Evolutionary conservation across 2,797 vertebrate species (phyloP), one percentile per base, ranked within the genome.

Genomic region (Rhabdophis nuchalis): DNA sequence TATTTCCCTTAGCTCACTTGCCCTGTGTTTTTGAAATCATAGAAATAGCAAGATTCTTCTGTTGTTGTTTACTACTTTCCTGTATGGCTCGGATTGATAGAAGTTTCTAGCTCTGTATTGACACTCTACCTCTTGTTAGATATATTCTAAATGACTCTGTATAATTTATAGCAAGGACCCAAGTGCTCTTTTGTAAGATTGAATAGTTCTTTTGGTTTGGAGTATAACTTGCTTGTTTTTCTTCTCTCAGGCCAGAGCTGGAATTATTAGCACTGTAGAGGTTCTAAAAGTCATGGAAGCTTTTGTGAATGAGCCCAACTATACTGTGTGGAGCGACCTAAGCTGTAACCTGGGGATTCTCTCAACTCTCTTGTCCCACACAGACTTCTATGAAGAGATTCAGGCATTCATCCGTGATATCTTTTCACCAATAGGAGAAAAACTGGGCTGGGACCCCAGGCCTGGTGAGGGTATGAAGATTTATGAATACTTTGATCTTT

Each of bases 241-340:
- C 94, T 93, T 93, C 85, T 94, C 90, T 91, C 97, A 99, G 99
- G 98, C 99, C 93, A 98, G 99, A 94, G 99, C 99, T 93, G 99
- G 99, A 93, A 99, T 99, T 98, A 99, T 99, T 97, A 99, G 98
- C 98, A 99, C 99, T 41, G 99, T 99, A 96, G 98, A 99, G 96
- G 99, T 99, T 95, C 98, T 99, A 94, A 99, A 98, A 96, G 97
- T 99, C 97, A 99, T 99, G 99, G 99, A 99, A 96, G 99, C 99
- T 32, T 99, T 99, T 94, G 98, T 99, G 97, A 99, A 99, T 92
- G 99, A 99, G 97, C 99, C 99, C 93, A 99, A 99, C 97, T 99
- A 99, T 97, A 99, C 99, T 0, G 99, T 99, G 96, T 99, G 99
- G 99, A 99, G 99, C 64, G 99, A 99, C 98, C 98, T 99, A 95